phyloP scores from a whole-genome alignment of 2,888 invertebrate genomes.

The Acleris cristana region DNA sequence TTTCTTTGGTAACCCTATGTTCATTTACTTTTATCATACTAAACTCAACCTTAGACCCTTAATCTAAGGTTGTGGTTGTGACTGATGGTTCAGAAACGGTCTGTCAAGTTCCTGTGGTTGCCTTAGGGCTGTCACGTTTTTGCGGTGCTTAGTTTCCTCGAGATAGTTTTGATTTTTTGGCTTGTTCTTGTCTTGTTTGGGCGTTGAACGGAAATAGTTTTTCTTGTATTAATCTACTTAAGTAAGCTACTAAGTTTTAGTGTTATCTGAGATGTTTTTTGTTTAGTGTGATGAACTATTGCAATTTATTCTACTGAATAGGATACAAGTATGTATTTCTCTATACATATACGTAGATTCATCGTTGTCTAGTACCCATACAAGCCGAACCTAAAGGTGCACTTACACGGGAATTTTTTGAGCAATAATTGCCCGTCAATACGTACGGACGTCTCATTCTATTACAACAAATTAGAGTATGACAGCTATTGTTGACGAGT shows the following conservation, averaged over 20 bases:
- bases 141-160: slow-evolving; percentile 29
- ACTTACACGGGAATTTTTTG: no score
- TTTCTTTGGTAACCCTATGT: slow-evolving; percentile 30
- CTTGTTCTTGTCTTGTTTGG: slow-evolving; percentile 12
- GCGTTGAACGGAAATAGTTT: background rate
- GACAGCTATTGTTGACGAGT: no score
- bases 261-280: no score
- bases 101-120: slow-evolving; percentile 24
- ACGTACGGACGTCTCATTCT: no score
- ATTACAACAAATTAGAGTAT: no score
- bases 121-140: slow-evolving; percentile 31
- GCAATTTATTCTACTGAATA: no score
- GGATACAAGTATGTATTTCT: no score
- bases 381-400: no score
- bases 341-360: no score
- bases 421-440: no score
- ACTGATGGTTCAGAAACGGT: background rate
- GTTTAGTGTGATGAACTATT: no score
- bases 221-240: background rate
- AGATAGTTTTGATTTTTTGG: slow-evolving; percentile 33
- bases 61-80: slow-evolving; percentile 5
- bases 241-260: background rate
- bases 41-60: slow-evolving; percentile 4
- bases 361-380: no score
- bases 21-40: background rate